Percentiles rank a stretch among this genome's conserved stretches.
Evolutionary conservation across 1,140 invertebrate genomes (phyloP).

Genomic region (Penaeus vannamei): DNA sequence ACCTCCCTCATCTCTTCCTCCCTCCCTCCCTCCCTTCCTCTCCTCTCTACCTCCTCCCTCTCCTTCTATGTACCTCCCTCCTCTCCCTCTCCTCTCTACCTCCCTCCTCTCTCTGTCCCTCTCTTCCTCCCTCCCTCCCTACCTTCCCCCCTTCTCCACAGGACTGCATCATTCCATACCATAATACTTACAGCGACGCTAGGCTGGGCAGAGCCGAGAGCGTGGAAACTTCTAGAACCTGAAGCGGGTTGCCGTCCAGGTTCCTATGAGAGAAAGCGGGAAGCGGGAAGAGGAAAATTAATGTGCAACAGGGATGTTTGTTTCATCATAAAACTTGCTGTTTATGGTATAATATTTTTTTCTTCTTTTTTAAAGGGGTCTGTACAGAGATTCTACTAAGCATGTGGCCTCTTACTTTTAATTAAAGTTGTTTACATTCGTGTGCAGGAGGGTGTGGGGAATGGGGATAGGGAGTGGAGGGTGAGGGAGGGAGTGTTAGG

Average conservation of each 20-base stretch:
- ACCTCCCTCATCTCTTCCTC: background rate
- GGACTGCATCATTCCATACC: no score
- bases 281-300: no score
- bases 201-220: no score
- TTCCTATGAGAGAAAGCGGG: no score
- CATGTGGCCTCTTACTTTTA: background rate
- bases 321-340: no score
- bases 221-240: no score
- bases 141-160: background rate
- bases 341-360: no score
- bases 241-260: no score
- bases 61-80: background rate
- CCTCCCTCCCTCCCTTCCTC: background rate
- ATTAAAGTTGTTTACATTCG: background rate
- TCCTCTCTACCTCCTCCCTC: background rate
- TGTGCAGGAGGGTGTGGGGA: background rate
- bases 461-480: no score
- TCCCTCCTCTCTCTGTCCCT: background rate
- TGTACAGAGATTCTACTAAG: background rate
- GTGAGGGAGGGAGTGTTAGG: accelerated
- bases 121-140: background rate
- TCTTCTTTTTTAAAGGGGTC: background rate
- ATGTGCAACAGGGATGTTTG: no score
- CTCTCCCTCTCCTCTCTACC: background rate
- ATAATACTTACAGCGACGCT: no score